These are phyloP conservation scores for Planiliza haematocheilus DNA, from an alignment of 2,113 vertebrate genomes.

Conservation along the genomic window DNA sequence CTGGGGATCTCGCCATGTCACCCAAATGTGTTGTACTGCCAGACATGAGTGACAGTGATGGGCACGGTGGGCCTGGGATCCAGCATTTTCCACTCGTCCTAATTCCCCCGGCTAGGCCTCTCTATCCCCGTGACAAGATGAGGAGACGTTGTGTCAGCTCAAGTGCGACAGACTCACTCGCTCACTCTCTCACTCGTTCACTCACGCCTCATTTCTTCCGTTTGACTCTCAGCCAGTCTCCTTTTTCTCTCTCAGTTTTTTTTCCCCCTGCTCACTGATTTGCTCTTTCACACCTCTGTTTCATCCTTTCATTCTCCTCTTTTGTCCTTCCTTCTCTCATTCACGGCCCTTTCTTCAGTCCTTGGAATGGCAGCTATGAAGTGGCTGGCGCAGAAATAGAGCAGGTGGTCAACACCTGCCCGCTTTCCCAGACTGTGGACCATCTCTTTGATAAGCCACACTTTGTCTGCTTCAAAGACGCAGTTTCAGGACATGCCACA, in stretches of 20 bases:
- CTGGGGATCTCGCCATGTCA: slow-evolving; percentile 67
- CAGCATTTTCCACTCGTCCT: slow-evolving; percentile 53
- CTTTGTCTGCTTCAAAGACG: slow-evolving; percentile 55
- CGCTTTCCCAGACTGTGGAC: slow-evolving; percentile 41
- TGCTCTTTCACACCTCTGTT: not conserved
- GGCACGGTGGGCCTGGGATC: slow-evolving; percentile 62
- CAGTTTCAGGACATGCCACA: slow-evolving; percentile 41
- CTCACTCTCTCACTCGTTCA: slow-evolving; percentile 26
- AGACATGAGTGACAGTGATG: slow-evolving; percentile 78
- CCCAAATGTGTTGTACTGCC: slow-evolving; percentile 52
- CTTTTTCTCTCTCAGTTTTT: not conserved
- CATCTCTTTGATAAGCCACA: slow-evolving; percentile 56
- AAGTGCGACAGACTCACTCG: slow-evolving; percentile 51
- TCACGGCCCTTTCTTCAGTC: slow-evolving; percentile 11
- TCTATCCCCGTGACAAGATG: slow-evolving; percentile 74
- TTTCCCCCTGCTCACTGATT: slow-evolving; percentile 3
- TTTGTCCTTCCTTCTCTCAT: not conserved
- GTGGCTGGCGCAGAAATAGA: slow-evolving; percentile 45
- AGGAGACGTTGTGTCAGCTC: slow-evolving; percentile 68
- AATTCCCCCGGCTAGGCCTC: slow-evolving; percentile 69
- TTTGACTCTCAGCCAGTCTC: not conserved
- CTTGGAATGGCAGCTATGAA: slow-evolving; percentile 22
- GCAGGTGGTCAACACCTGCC: slow-evolving; percentile 51
- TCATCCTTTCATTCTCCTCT: not conserved
- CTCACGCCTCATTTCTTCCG: not conserved